Conservation (phyloP, 2,113 vertebrate species). For the Cricetomys ansorgei region DNA sequence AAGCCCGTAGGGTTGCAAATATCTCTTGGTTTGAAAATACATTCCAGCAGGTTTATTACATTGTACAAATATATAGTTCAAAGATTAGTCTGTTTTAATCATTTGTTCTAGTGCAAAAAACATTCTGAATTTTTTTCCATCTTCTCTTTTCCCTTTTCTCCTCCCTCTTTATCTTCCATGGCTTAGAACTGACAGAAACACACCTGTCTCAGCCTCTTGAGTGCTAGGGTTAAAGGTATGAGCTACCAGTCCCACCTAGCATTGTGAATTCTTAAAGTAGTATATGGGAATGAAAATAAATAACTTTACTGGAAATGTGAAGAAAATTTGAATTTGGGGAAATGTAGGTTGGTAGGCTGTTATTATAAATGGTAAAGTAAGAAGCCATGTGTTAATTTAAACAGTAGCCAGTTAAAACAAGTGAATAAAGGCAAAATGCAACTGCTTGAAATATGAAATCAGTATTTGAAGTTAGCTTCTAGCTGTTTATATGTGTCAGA, state of each 20-base stretch:
- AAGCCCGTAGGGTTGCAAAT: neutral
- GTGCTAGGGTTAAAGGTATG: neutral
- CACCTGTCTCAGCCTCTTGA: neutral
- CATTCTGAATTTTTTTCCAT: neutral
- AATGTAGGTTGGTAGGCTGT: neutral
- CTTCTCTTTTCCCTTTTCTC: neutral
- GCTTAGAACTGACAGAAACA: neutral
- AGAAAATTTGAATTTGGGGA: constrained; percentile 35
- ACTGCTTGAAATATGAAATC: neutral
- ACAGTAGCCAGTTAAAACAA: neutral
- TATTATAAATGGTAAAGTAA: constrained; percentile 4
- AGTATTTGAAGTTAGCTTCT: neutral
- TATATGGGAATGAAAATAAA: neutral
- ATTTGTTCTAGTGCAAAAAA: neutral
- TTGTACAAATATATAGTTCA: neutral
- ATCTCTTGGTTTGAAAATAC: constrained; percentile 31
- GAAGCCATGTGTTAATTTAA: neutral
- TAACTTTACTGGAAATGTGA: neutral
- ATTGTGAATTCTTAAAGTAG: constrained; percentile 1
- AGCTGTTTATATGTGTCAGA: neutral
- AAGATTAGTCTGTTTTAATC: neutral
- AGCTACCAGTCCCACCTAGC: neutral
- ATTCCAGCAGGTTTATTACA: neutral
- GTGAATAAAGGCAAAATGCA: neutral
- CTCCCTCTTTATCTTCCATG: neutral